phyloP scores from a whole-genome alignment of 2,888 invertebrate genomes.

The Heliconius sara region DNA sequence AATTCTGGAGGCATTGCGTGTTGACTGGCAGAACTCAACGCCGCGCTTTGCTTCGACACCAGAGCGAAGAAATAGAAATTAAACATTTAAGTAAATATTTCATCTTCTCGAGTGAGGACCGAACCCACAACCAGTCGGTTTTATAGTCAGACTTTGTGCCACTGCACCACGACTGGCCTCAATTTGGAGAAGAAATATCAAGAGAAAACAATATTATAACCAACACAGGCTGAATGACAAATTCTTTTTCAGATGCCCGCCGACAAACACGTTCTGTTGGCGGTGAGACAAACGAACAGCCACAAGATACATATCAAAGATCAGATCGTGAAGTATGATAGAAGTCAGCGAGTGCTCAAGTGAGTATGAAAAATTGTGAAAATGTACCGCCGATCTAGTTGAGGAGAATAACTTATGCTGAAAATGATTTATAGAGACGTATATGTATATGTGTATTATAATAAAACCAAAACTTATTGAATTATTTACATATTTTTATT shows the following conservation, averaged over 20 bases:
- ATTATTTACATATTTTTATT: not conserved
- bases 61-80: too few relatives aligned
- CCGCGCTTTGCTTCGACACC: too few relatives aligned
- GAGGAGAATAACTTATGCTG: not conserved
- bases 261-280: conserved; percentile 89
- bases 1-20: too few relatives aligned
- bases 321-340: conserved; percentile 89
- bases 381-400: not conserved
- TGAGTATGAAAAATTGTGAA: conserved; percentile 66
- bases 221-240: conserved; percentile 30
- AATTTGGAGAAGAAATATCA: not conserved
- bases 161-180: too few relatives aligned
- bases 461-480: not conserved
- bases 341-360: conserved; percentile 89
- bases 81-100: too few relatives aligned
- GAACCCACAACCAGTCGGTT: too few relatives aligned
- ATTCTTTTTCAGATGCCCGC: conserved; percentile 81
- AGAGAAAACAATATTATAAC: conserved; percentile 36
- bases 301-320: conserved; percentile 92
- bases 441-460: too few relatives aligned
- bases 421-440: not conserved
- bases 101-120: too few relatives aligned
- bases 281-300: conserved; percentile 90
- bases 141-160: too few relatives aligned
- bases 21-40: too few relatives aligned